Conservation (phyloP, 2,797 vertebrate species). For the Hozukius guyotensis region DNA sequence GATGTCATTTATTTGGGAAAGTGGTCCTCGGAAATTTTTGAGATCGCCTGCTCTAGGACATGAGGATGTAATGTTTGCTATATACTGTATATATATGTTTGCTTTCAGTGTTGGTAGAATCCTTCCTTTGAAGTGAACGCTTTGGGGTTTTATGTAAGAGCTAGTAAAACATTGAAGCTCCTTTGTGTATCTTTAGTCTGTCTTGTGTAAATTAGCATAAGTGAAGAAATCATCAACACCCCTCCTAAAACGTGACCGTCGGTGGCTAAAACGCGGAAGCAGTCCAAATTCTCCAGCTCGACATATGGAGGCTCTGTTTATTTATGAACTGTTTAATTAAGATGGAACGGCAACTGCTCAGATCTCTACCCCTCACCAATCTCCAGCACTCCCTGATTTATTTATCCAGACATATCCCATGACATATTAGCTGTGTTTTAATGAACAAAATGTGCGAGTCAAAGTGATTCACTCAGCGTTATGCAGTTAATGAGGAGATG, state of each 20-base stretch:
- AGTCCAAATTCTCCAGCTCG: slow-evolving; percentile 19
- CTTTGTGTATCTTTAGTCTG: slow-evolving; percentile 21
- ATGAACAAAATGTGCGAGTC: slow-evolving; percentile 69
- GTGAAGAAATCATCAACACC: slow-evolving; percentile 45
- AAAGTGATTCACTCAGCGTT: slow-evolving; percentile 61
- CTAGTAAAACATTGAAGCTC: slow-evolving; percentile 2
- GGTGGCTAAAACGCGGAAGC: slow-evolving; percentile 32
- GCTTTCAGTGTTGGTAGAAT: neutral
- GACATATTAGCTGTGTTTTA: slow-evolving; percentile 70
- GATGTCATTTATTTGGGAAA: no score
- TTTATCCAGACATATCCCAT: slow-evolving; percentile 61
- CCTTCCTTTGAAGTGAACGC: neutral
- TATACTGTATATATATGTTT: neutral
- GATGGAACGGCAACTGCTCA: slow-evolving; percentile 60
- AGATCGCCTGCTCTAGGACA: neutral
- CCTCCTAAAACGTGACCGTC: neutral
- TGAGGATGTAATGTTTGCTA: neutral
- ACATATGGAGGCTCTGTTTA: slow-evolving; percentile 61
- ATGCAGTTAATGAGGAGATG: slow-evolving; percentile 61
- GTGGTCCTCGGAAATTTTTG: no score
- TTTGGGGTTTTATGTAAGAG: neutral
- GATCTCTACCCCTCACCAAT: slow-evolving; percentile 52
- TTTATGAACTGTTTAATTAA: slow-evolving; percentile 75
- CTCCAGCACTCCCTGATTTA: slow-evolving; percentile 55
- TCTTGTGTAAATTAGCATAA: slow-evolving; percentile 31